Evolutionary conservation across 2,888 invertebrate genomes (phyloP).

Genomic region (Clostera curtula): DNA sequence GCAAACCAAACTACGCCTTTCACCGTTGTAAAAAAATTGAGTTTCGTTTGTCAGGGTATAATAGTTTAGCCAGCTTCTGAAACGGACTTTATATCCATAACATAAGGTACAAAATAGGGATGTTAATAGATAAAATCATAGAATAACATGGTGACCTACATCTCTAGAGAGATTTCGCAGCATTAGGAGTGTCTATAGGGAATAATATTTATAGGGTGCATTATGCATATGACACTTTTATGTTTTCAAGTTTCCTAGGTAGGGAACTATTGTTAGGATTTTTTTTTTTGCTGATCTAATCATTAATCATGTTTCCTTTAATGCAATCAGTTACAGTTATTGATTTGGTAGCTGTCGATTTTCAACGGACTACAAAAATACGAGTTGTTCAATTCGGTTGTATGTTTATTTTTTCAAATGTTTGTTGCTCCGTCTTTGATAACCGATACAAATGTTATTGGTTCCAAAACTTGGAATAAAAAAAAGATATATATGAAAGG

Average conservation of each 20-base stretch:
- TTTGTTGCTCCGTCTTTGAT: no score
- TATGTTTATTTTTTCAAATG: no score
- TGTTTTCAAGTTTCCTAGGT: constrained; percentile 61
- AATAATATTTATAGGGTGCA: constrained; percentile 71
- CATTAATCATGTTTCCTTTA: constrained; percentile 16
- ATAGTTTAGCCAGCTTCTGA: constrained; percentile 17
- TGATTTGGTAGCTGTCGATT: constrained; percentile 2
- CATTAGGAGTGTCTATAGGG: constrained; percentile 60
- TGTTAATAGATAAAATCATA: constrained; percentile 24
- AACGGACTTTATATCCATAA: constrained; percentile 30
- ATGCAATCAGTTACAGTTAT: not conserved
- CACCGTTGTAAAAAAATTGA: constrained; percentile 5
- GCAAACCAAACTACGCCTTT: constrained; percentile 10
- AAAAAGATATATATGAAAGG: no score
- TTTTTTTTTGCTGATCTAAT: constrained; percentile 28
- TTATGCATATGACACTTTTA: constrained; percentile 72
- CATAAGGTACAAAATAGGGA: constrained; percentile 29
- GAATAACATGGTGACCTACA: constrained; percentile 67
- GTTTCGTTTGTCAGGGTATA: constrained; percentile 8
- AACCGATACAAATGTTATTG: no score
- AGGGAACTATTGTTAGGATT: constrained; percentile 39
- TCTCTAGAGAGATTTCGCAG: constrained; percentile 62
- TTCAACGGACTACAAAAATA: no score
- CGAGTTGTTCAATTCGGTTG: no score
- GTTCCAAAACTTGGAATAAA: no score